Evolutionary conservation across 2,797 vertebrate species (phyloP), one percentile per base, ranked within the genome.

Genomic region (Poecilia picta): DNA sequence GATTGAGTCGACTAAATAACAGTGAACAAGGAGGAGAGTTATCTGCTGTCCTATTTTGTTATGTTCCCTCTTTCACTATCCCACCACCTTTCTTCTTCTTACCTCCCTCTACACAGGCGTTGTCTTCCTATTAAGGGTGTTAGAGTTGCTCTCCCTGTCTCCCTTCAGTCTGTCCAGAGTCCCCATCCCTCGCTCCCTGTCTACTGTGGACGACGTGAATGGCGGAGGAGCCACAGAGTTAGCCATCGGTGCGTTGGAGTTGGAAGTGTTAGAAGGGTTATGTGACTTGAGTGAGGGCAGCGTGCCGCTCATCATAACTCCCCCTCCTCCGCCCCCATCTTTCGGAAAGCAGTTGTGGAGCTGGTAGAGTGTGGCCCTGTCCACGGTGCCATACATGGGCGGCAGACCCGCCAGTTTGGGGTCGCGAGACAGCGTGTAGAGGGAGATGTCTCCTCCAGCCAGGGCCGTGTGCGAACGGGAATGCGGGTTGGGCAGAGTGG

Each of bases 321-420:
- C 94, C 20, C 94, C 93, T 39, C 94, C 94, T 33, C 94, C 94
- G 2, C 92, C 93, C 15, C 94, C 93, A 39, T 96, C 97, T 91
- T 98, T 98, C 72, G 97, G 97, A 91, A 98, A 97, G 95, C 97
- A 97, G 92, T 98, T 98, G 95, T 98, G 97, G 83, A 98, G 96
- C 89, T 98, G 97, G 93, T 98, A 97, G 82, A 98, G 96, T 2
- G 97, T 97, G 85, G 91, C 96, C 85, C 95, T 93, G 91, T 94
- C 96, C 89, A 93, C 96, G 55, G 95, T 95, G 76, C 95, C 95
- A 20, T 95, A 96, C 92, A 93, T 93, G 73, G 93, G 95, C 0
- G 93, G 94, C 86, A 94, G 87, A 57, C 89, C 95, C 47, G 90
- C 94, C 87, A 94, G 87, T 89, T 96, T 95, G 91, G 95, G 85